Percentiles rank a stretch among this genome's conserved stretches.
Evolutionary conservation across 2,888 invertebrate species (phyloP).

Genomic region (Cantharis rufa): DNA sequence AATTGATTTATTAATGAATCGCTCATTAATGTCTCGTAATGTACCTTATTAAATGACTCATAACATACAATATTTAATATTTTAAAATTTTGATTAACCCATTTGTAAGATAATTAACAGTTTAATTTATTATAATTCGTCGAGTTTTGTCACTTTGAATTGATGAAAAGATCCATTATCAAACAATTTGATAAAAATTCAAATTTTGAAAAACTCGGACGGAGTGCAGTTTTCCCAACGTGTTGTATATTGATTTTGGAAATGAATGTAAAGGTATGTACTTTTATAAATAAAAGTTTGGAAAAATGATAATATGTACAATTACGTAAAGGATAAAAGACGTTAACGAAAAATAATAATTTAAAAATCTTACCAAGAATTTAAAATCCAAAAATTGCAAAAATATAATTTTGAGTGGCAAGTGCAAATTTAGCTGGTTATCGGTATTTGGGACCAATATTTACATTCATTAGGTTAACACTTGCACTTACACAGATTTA

Average conservation of each 20-base stretch:
- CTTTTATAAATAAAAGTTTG: background rate
- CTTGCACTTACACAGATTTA: slow-evolving; percentile 31
- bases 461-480: slow-evolving; percentile 28
- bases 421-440: slow-evolving; percentile 1
- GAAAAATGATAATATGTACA: background rate
- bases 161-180: background rate
- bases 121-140: background rate
- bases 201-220: background rate
- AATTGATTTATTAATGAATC: background rate
- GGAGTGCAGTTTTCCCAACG: background rate
- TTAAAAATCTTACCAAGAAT: slow-evolving; percentile 11
- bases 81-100: background rate
- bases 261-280: background rate
- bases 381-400: slow-evolving; percentile 13
- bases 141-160: background rate
- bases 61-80: background rate
- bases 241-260: background rate
- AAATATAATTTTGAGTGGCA: background rate
- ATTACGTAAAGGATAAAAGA: background rate
- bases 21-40: background rate
- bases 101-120: background rate
- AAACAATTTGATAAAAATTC: background rate
- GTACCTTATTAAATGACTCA: background rate
- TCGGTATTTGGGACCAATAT: slow-evolving; percentile 24
- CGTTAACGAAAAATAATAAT: background rate